Base-by-base conservation (phyloP, 2,888 invertebrate species). In the Dugesia japonica region DNA sequence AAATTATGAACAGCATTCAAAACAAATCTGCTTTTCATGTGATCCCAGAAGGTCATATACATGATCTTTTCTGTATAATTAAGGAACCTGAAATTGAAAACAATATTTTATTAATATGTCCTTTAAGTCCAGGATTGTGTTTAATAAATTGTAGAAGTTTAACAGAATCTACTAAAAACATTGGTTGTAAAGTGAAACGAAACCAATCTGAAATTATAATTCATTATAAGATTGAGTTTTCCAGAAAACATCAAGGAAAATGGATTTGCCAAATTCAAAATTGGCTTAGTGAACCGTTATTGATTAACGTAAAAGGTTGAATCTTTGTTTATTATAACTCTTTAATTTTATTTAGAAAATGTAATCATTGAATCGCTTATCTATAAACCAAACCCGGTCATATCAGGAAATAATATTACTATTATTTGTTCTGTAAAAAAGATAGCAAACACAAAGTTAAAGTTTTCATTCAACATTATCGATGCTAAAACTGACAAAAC, bases 21-120 rank as follows among this genome's bases (percentile, higher is more conserved):
- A 56, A 56, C n/a, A 4, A 56, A n/a, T 13, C 9, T 7, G 56
- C 4, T 20, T 56, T 23, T 56, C 17, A 20, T 7, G 23, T n/a
- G 7, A n/a, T 56, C 17, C 7, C 23, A 20, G 9, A n/a, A 1
- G 56, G 56, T 56, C 9, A 56, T 9, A 56, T n/a, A 4, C 56
- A 56, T 7, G 56, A 56, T 56, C n/a, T 56, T 4, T 56, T 9
- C 23, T 56, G 56, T n/a, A n/a, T 56, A 4, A 56, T 56, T 7
- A 56, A 56, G 4, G 17, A 56, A 20, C 56, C 56, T 4, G 56
- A 13, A 4, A n/a, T n/a, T 56, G 20, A 13, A 4, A n/a, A n/a
- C n/a, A n/a, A 56, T n/a, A n/a, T 56, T 56, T 56, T 56, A 4
- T n/a, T 56, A 56, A 56, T 56, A 23, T 56, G 56, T 56, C 56